Evolutionary conservation across 2,888 invertebrate species (phyloP), one percentile per base, ranked within the genome.

Genomic region (Tholera decimalis): DNA sequence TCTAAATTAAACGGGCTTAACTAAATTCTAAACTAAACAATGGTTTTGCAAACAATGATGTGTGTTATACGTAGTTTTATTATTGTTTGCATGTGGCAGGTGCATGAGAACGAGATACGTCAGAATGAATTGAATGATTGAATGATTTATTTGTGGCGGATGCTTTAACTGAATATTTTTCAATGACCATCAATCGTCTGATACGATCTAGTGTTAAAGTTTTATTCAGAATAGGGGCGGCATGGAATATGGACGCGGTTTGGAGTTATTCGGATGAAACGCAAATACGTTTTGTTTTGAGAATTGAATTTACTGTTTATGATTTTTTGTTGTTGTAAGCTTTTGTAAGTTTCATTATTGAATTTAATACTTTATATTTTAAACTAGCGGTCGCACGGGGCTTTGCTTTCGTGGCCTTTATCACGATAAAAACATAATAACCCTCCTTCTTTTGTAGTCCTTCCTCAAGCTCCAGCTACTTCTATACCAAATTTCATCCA

Each of bases 101-200:
- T 82, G 80, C 83, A 77, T 61, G 49, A 28, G 51, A 83, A 63
- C 60, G 76, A 77, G 75, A 77, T 72, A 73, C 46, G 79, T 77
- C 83, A 73, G 53, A 46, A 26, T 26, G 53, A 46, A 26, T 26
- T 54, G 75, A 80, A 79, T 80, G 83, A 26, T 26, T 54, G 75
- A 80, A 79, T 80, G 83, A 83, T 83, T 79, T 83, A 83, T 83
- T 67, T 79, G 57, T 76, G 37, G 35, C 26, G 56, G 59, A 39
- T 56, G 53, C 72, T 73, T 75, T 66, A 77, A 66, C 73, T 63
- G 76, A 80, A 80, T 65, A 47, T 73, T 68, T 77, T 79, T 71
- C 68, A 77, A 71, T 67, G 58, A 47, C 41, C 69, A 80, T 80
- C 73, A 78, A 80, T 80, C 75, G 60, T 77, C n/a, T 56, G 77